Base-by-base conservation (phyloP, 2,113 vertebrate species). In the Sorex araneus region DNA sequence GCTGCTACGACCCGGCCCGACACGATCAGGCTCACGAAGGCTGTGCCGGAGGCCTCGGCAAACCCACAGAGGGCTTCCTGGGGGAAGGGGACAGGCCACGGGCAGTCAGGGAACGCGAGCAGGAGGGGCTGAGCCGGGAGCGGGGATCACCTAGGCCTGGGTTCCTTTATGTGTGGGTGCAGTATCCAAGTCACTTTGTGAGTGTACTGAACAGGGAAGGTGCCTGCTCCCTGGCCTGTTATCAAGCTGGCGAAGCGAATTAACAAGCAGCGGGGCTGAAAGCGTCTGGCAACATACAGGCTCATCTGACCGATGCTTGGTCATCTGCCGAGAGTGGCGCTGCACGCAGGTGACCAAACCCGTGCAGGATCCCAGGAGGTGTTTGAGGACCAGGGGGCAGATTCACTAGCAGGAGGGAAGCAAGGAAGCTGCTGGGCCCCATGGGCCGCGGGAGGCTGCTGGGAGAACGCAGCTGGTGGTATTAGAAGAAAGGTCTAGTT, bases 11-110 rank as follows among this genome's bases (percentile, higher is more conserved):
- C 97, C 3, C 97, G 97, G 16, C 98, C 98, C 0, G 97, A 97
- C 28, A 98, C 94, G 4, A 99, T 19, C 12, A 99, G 97, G 91
- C 99, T 98, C 83, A 98, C 98, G 30, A 99, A 99, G 81, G 98
- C 98, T 0, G 98, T 99, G 75, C 98, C 98, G 0, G 97, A 97
- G 0, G 98, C 98, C 75, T 97, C 97, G 0, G 98, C 95, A 34
- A 99, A 99, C 23, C 98, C 96, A 2, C 98, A 97, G 73, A 99
- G 93, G 5, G 98, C 97, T 91, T 98, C 98, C 93, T 99, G 98
- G 9, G 9, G 8, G 32, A 28, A 93, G 67, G 21, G 57, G n/a
- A 11, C 63, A 45, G 60, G 63, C 27, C 6, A 7, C 6, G 69
- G 9, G 69, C 23, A 28, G 32, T 67, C 9, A 18, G 2, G 10